Percentiles rank a stretch among this genome's conserved stretches.
Evolutionary conservation across 2,113 vertebrate genomes (phyloP).

Genomic region (Oncorhynchus mykiss): DNA sequence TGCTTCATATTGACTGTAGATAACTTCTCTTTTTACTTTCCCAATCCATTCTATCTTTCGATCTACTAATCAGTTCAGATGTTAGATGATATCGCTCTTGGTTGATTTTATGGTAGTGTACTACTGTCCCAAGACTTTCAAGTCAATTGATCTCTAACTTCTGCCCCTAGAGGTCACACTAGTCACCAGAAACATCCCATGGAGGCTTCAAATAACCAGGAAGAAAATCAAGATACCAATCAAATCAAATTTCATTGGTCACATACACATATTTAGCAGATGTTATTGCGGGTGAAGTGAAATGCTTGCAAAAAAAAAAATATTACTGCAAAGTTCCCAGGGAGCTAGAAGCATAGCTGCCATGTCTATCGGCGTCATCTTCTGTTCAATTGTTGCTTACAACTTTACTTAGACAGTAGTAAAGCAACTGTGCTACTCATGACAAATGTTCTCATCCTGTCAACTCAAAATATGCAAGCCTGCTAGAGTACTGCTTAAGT

Average conservation of each 20-base stretch:
- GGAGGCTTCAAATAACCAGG: not conserved
- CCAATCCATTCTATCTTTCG: no score
- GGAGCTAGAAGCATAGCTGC: no score
- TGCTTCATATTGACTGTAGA: no score
- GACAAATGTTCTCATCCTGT: not conserved
- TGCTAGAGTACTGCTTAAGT: not conserved
- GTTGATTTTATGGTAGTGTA: not conserved
- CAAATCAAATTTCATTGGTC: no score
- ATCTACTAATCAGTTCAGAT: not conserved
- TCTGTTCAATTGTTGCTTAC: not conserved
- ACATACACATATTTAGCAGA: no score
- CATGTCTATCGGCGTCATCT: no score
- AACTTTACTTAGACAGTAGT: not conserved
- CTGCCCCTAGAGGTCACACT: constrained; percentile 57
- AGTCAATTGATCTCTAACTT: not conserved
- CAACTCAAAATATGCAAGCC: not conserved
- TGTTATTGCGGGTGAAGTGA: no score
- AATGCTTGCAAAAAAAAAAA: not conserved
- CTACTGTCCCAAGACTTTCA: not conserved
- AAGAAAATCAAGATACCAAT: not conserved
- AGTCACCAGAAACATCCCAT: constrained; percentile 30
- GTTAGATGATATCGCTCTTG: no score
- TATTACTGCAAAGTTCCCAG: no score
- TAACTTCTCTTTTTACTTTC: no score
- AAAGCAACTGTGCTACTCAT: not conserved